Conservation (phyloP, 37 sponge, comb jelly and placozoan genomes). For the Aplysina aerophoba region DNA sequence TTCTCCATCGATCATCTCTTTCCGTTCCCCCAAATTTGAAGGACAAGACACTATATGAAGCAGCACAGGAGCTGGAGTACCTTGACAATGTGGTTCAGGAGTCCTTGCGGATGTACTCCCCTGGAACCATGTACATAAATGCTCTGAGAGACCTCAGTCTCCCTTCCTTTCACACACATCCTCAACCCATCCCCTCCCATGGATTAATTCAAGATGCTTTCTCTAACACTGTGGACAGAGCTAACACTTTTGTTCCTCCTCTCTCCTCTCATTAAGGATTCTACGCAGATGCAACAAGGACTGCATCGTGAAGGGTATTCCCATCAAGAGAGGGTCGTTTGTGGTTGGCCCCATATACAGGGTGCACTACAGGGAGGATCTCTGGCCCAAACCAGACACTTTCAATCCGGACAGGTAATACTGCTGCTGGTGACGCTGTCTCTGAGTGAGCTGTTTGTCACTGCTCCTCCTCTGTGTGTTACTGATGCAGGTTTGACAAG, state of each 20-base stretch:
- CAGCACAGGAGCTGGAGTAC: conserved; percentile 22
- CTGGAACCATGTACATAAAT: background rate
- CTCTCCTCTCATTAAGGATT: background rate
- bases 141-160: no score
- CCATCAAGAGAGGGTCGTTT: conserved; percentile 4
- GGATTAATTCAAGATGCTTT: no score
- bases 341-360: background rate
- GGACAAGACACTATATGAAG: conserved; percentile 2
- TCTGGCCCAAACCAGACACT: conserved; percentile 3
- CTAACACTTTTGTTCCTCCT: no score
- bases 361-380: background rate
- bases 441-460: background rate
- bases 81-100: background rate
- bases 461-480: background rate
- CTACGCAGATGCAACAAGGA: background rate
- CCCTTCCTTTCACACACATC: no score
- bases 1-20: no score
- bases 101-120: background rate
- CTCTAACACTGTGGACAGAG: no score
- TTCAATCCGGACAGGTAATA: conserved; percentile 13
- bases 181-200: no score
- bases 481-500: background rate
- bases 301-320: background rate
- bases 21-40: background rate
- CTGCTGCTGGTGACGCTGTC: background rate